Evolutionary conservation across 2,113 vertebrate species (phyloP).

Genomic region (Zingel zingel): DNA sequence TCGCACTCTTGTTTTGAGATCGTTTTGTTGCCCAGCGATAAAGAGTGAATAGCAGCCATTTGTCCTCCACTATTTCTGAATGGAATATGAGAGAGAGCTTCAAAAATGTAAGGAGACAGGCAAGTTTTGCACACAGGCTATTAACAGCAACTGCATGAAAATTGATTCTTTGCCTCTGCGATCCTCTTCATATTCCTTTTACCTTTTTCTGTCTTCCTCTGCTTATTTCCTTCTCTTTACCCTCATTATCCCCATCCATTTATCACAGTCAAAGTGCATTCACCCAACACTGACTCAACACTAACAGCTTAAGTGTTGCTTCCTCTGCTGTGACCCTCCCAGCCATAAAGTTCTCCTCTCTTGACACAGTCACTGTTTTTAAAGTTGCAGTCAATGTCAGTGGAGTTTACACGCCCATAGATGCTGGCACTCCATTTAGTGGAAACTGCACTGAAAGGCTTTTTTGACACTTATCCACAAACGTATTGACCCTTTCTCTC

Average conservation of each 20-base stretch:
- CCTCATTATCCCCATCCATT: conserved; percentile 48
- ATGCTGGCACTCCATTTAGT: conserved; percentile 35
- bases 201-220: conserved; percentile 20
- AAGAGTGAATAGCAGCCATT: conserved; percentile 27
- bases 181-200: conserved; percentile 35
- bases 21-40: background rate
- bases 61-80: conserved; percentile 38
- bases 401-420: conserved; percentile 27
- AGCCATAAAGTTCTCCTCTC: conserved; percentile 30
- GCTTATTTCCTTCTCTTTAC: conserved; percentile 30
- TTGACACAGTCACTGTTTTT: conserved; percentile 49
- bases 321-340: conserved; percentile 32
- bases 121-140: conserved; percentile 4
- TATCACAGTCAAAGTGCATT: conserved; percentile 37
- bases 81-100: conserved; percentile 21
- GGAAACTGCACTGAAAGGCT: conserved; percentile 50
- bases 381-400: conserved; percentile 48
- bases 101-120: conserved; percentile 34
- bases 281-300: conserved; percentile 49
- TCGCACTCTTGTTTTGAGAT: too few species aligned
- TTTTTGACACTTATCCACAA: conserved; percentile 52
- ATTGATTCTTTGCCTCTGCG: conserved; percentile 20
- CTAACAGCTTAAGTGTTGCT: conserved; percentile 38
- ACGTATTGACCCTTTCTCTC: conserved; percentile 71
- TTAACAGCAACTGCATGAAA: conserved; percentile 22